These are phyloP conservation scores for Cyanistes caeruleus DNA, from an alignment of 2,113 vertebrate genomes.

Conservation along the genomic window DNA sequence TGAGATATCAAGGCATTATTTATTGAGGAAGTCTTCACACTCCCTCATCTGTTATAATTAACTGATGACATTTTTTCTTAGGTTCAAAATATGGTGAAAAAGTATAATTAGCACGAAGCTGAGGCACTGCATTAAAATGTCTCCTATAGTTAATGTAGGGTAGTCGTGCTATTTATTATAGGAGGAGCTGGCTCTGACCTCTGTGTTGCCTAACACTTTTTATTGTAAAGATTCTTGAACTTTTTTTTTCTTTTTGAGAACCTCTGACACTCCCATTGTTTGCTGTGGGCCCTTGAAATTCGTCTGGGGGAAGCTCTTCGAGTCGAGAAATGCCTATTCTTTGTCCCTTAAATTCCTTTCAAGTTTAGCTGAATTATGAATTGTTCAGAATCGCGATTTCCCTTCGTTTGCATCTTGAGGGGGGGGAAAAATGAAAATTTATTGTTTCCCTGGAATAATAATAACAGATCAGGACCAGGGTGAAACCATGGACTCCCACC, in stretches of 20 bases:
- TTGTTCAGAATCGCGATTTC: constrained; percentile 35
- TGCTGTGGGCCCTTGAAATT: constrained; percentile 62
- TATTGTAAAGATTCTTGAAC: constrained; percentile 71
- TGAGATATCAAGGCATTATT: constrained; percentile 66
- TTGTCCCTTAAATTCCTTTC: constrained; percentile 69
- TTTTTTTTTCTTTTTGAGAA: constrained; percentile 62
- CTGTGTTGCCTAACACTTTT: constrained; percentile 68
- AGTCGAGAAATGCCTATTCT: constrained; percentile 60
- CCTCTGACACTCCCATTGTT: constrained; percentile 69
- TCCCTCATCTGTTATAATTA: constrained; percentile 69
- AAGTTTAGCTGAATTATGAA: constrained; percentile 69
- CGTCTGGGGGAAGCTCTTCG: constrained; percentile 30
- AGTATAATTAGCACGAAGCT: constrained; percentile 67
- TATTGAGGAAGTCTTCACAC: constrained; percentile 70
- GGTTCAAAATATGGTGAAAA: constrained; percentile 69
- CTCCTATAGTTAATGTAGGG: constrained; percentile 64
- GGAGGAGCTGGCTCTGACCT: constrained; percentile 60
- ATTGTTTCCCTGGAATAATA: constrained; percentile 31
- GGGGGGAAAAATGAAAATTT: background rate
- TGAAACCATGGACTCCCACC: background rate
- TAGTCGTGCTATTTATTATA: constrained; percentile 61
- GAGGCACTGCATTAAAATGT: constrained; percentile 67
- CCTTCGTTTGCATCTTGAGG: background rate
- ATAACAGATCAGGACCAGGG: background rate
- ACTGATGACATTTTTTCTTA: constrained; percentile 60